phyloP scores from a whole-genome alignment of 1,140 invertebrate genomes.

The Drosophila azteca region DNA sequence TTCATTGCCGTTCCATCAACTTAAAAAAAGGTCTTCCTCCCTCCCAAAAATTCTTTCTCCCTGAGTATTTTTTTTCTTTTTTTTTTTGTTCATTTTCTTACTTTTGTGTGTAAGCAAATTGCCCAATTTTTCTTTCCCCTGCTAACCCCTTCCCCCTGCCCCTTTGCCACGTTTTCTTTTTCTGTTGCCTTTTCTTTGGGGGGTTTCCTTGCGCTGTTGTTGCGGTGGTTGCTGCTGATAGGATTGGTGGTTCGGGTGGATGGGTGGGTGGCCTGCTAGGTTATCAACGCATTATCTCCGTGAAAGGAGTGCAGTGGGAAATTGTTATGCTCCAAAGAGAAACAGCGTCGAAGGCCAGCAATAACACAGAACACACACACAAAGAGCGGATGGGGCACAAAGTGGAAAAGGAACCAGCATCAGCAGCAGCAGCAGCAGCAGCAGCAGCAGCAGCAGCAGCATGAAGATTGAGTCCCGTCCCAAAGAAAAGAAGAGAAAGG shows the following conservation, averaged over 20 bases:
- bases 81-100: slow-evolving; percentile 52
- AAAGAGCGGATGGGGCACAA: slow-evolving; percentile 17
- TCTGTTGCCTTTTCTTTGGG: slow-evolving; percentile 11
- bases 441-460: neutral
- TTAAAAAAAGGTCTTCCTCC: slow-evolving; percentile 36
- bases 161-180: neutral
- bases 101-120: slow-evolving; percentile 77
- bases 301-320: slow-evolving; percentile 80
- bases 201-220: slow-evolving; percentile 14
- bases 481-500: neutral
- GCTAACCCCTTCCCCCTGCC: slow-evolving; percentile 5
- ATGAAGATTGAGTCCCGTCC: too few relatives aligned
- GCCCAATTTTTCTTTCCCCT: slow-evolving; percentile 65
- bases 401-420: slow-evolving; percentile 37
- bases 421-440: neutral
- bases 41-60: slow-evolving; percentile 39
- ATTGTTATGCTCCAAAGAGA: slow-evolving; percentile 66
- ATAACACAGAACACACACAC: slow-evolving; percentile 27
- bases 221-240: neutral
- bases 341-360: slow-evolving; percentile 47
- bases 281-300: slow-evolving; percentile 79
- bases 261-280: slow-evolving; percentile 21
- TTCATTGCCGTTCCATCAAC: slow-evolving; percentile 62
- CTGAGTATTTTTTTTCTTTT: slow-evolving; percentile 23
- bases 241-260: slow-evolving; percentile 1